These are phyloP conservation scores for Leptinotarsa texana DNA, from an alignment of 1,140 invertebrate genomes.

Conservation along the genomic window DNA sequence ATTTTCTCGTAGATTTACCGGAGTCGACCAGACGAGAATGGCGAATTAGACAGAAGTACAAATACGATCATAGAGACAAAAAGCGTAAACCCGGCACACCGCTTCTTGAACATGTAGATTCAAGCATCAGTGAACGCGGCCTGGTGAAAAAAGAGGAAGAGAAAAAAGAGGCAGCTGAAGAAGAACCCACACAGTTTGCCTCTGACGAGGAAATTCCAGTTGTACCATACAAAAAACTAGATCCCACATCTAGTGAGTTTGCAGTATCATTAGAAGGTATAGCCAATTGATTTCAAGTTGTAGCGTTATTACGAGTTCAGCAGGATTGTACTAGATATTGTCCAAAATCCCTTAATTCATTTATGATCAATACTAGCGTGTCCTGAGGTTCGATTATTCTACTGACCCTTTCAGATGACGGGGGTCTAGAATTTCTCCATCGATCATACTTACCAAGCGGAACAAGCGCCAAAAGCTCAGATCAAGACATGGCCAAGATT, in stretches of 20 bases:
- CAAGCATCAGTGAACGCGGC: neutral
- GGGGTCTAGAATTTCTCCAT: too few relatives aligned
- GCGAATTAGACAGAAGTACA: conserved; percentile 44
- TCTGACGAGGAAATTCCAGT: conserved; percentile 42
- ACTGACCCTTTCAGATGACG: too few relatives aligned
- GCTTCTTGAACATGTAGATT: neutral
- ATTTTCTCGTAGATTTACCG: conserved; percentile 37
- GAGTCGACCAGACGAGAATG: conserved; percentile 38
- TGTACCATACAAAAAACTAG: conserved; percentile 49
- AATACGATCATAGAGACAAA: conserved; percentile 45
- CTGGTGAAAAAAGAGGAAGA: conserved; percentile 10
- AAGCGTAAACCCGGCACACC: neutral
- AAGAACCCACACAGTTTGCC: conserved; percentile 32
- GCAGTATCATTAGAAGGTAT: conserved; percentile 41
- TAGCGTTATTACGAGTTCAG: too few relatives aligned
- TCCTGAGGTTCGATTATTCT: too few relatives aligned
- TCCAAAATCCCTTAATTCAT: too few relatives aligned
- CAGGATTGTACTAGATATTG: too few relatives aligned
- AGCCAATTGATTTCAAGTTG: neutral
- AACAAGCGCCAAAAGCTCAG: too few relatives aligned
- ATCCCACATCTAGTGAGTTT: conserved; percentile 44
- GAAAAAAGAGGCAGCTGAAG: conserved; percentile 21
- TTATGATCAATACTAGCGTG: too few relatives aligned
- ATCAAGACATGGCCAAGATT: too few relatives aligned
- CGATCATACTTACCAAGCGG: too few relatives aligned